Conservation (phyloP, 1,140 invertebrate species). For the Polyergus mexicanus region DNA sequence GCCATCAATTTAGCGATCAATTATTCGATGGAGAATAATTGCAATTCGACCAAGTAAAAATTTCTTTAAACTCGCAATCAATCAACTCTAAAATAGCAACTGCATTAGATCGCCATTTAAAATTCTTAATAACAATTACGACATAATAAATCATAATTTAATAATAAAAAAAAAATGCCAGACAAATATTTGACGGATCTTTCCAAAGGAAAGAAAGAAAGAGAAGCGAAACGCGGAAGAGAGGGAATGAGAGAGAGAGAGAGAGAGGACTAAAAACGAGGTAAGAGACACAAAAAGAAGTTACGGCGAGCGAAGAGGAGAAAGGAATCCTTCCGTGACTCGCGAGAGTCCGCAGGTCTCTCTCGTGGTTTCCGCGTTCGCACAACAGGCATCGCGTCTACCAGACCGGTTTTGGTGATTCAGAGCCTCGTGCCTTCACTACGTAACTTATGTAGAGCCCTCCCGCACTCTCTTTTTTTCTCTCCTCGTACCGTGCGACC, state of each 20-base stretch:
- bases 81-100: background rate
- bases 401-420: constrained; percentile 81
- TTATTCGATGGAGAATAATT: background rate
- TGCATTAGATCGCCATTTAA: background rate
- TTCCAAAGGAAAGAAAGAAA: background rate
- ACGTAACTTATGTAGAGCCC: constrained; percentile 62
- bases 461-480: constrained; percentile 65
- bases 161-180: background rate
- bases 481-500: constrained; percentile 21
- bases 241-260: background rate
- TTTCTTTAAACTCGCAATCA: background rate
- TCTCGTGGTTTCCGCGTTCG: constrained; percentile 80
- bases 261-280: constrained; percentile 35
- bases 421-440: constrained; percentile 68
- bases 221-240: background rate
- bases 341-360: constrained; percentile 68
- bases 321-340: constrained; percentile 76
- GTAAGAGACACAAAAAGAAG: constrained; percentile 50
- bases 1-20: background rate
- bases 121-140: background rate
- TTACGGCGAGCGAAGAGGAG: constrained; percentile 56
- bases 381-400: constrained; percentile 68
- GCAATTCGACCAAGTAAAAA: background rate
- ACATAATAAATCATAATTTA: background rate
- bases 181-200: background rate